phyloP scores from a whole-genome alignment of 2,113 vertebrate species.

The Neogale vison region DNA sequence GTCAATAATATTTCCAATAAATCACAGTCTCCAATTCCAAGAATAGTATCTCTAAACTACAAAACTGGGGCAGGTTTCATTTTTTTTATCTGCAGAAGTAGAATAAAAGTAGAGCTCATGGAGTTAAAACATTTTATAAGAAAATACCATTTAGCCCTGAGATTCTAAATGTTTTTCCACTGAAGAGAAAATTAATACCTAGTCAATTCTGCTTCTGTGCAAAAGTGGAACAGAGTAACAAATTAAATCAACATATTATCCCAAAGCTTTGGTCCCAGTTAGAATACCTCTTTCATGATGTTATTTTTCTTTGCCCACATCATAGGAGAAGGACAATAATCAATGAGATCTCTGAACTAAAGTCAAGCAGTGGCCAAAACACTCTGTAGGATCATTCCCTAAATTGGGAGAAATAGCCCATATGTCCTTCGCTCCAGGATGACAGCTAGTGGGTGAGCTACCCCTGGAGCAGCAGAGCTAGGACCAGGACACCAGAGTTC shows the following conservation, averaged over 20 bases:
- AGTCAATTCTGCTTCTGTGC: not conserved
- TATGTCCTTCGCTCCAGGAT: not conserved
- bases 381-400: not conserved
- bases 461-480: not conserved
- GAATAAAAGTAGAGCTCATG: constrained; percentile 6
- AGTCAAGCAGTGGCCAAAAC: not conserved
- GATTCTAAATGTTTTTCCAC: constrained; percentile 22
- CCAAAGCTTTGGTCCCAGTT: not conserved
- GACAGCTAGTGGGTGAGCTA: not conserved
- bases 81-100: not conserved
- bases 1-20: not conserved
- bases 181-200: constrained; percentile 12
- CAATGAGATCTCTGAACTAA: not conserved
- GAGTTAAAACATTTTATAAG: constrained; percentile 3
- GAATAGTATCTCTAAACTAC: not conserved
- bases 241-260: not conserved
- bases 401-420: not conserved
- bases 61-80: not conserved
- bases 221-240: constrained; percentile 1
- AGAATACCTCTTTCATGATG: not conserved
- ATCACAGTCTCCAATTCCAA: not conserved
- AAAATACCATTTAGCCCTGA: constrained; percentile 23
- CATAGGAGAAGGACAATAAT: not conserved
- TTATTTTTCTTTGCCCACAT: not conserved
- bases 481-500: too few species aligned